These are phyloP conservation scores for Leptogaster cylindrica DNA, from an alignment of 2,888 invertebrate genomes.

Conservation along the genomic window DNA sequence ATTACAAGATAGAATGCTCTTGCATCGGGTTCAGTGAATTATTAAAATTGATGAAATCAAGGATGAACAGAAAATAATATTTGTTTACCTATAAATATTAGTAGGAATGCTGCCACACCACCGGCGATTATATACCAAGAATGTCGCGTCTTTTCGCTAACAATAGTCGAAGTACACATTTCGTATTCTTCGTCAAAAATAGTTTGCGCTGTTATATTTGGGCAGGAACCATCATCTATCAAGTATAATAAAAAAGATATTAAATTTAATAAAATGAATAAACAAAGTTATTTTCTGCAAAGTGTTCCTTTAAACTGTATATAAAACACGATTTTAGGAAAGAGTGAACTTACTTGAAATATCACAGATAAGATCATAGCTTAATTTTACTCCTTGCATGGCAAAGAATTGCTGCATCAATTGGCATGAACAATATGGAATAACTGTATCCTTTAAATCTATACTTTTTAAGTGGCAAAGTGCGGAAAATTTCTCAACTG, in stretches of 20 bases:
- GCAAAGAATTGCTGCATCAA: constrained; percentile 56
- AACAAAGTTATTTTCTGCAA: neutral
- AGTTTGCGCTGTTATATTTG: constrained; percentile 20
- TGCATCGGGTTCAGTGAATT: too few relatives aligned
- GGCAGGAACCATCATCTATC: constrained; percentile 35
- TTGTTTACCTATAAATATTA: constrained; percentile 41
- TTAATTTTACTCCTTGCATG: constrained; percentile 53
- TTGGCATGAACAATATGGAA: constrained; percentile 56
- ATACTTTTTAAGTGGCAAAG: constrained; percentile 69
- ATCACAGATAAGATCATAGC: constrained; percentile 56
- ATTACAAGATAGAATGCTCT: too few relatives aligned
- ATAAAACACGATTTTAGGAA: neutral
- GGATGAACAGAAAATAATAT: too few relatives aligned
- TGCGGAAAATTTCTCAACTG: constrained; percentile 65
- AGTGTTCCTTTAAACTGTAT: neutral
- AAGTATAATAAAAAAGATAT: neutral
- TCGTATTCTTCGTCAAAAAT: constrained; percentile 16
- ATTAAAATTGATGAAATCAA: too few relatives aligned
- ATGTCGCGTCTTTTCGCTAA: constrained; percentile 26
- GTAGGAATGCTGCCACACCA: constrained; percentile 11
- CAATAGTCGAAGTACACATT: constrained; percentile 10
- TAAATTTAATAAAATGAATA: neutral
- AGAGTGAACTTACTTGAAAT: constrained; percentile 50
- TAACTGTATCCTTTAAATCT: constrained; percentile 61
- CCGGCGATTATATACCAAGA: constrained; percentile 30